phyloP scores from a whole-genome alignment of 2,797 vertebrate genomes.

The Onychomys torridus region DNA sequence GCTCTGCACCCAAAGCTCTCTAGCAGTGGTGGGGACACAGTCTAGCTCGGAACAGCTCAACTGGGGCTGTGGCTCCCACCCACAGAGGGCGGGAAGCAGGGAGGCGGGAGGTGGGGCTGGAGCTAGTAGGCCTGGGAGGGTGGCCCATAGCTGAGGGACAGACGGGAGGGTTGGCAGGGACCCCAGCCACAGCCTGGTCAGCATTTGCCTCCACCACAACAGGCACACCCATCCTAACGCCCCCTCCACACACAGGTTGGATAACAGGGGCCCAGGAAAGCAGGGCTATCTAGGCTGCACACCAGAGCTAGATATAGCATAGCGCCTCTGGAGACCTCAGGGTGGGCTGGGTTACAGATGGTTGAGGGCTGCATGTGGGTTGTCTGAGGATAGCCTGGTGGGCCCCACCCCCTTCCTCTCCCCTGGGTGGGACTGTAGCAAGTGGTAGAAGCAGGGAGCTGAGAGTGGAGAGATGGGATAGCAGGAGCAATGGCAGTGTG shows the following conservation, averaged over 20 bases:
- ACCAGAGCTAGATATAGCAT: background rate
- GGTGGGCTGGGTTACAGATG: background rate
- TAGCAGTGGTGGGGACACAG: background rate
- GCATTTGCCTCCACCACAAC: background rate
- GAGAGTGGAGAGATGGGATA: background rate
- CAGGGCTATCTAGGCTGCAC: background rate
- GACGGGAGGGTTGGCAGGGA: background rate
- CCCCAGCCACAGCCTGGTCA: background rate
- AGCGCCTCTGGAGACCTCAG: background rate
- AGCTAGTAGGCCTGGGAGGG: background rate
- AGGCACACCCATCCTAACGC: background rate
- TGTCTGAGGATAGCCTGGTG: background rate
- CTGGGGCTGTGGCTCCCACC: conserved; percentile 47
- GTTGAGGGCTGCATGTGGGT: rapidly evolving
- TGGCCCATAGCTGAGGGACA: background rate
- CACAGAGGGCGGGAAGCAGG: background rate
- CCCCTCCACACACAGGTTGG: background rate
- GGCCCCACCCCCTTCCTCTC: background rate
- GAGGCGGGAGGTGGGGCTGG: background rate
- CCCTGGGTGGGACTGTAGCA: background rate
- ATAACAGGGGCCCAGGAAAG: background rate
- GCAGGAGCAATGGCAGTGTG: rapidly evolving
- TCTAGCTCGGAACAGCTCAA: conserved; percentile 47
- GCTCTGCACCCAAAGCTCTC: background rate
- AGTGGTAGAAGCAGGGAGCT: background rate